A percentile compares a stretch with the other conserved stretches of the same genome.
Conservation (phyloP, 1,140 invertebrate species). For the Contarinia nasturtii region DNA sequence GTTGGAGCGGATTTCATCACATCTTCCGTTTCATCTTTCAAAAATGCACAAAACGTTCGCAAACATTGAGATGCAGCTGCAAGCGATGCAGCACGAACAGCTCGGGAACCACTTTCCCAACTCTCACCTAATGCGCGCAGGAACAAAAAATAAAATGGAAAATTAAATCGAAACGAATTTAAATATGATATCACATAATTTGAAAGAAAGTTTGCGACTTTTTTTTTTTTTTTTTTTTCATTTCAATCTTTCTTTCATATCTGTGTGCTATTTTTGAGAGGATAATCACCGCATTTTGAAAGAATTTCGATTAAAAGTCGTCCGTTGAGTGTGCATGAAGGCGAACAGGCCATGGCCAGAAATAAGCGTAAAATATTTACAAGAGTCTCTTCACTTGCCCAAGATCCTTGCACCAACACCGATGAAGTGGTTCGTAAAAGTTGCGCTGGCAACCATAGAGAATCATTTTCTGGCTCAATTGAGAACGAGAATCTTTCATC, state of each 20-base stretch:
- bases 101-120: conserved; percentile 51
- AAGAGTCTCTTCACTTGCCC: conserved; percentile 41
- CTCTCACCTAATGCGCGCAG: conserved; percentile 36
- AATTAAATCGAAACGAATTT: background rate
- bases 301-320: conserved; percentile 55
- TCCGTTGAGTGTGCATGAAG: conserved; percentile 62
- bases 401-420: conserved; percentile 48
- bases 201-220: too few relatives aligned
- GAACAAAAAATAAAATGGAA: background rate
- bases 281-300: conserved; percentile 35
- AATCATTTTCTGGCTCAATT: conserved; percentile 78
- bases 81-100: conserved; percentile 58
- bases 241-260: too few relatives aligned
- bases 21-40: conserved; percentile 28
- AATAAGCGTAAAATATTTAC: conserved; percentile 41
- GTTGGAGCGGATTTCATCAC: conserved; percentile 21
- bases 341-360: conserved; percentile 58
- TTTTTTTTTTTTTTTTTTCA: too few relatives aligned
- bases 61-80: conserved; percentile 67
- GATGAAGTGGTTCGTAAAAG: conserved; percentile 63
- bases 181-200: too few relatives aligned
- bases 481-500: conserved; percentile 83
- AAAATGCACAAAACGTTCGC: conserved; percentile 58
- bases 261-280: too few relatives aligned
- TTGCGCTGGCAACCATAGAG: conserved; percentile 76